These are phyloP conservation scores for Otus scops DNA, from an alignment of 2,797 vertebrate species.

Conservation along the genomic window DNA sequence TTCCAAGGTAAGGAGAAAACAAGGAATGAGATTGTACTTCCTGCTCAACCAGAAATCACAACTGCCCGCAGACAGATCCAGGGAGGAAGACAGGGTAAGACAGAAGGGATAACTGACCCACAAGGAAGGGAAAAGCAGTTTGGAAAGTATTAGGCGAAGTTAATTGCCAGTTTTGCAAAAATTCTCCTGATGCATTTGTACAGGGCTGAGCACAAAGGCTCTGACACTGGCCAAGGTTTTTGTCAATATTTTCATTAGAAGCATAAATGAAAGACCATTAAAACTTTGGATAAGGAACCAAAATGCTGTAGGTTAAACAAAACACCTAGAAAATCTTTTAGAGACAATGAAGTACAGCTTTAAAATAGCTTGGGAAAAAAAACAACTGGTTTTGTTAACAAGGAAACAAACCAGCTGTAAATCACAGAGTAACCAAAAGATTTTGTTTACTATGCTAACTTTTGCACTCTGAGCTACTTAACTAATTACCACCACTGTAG, in stretches of 20 bases:
- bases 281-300: background rate
- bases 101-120: background rate
- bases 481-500: background rate
- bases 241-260: background rate
- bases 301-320: background rate
- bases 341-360: background rate
- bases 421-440: background rate
- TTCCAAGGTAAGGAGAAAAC: background rate
- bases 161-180: background rate
- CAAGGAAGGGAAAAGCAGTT: background rate
- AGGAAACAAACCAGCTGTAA: background rate
- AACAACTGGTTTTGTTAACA: background rate
- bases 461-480: background rate
- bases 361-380: background rate
- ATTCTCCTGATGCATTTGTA: background rate
- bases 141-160: background rate
- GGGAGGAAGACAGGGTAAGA: background rate
- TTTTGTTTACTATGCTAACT: background rate
- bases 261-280: background rate
- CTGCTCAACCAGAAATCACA: background rate
- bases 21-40: background rate
- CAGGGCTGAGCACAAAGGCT: background rate
- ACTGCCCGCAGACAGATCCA: background rate
- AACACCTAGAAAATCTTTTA: background rate
- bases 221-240: background rate